These are phyloP conservation scores for Cherax quadricarinatus DNA, from an alignment of 1,140 invertebrate species.

Conservation along the genomic window DNA sequence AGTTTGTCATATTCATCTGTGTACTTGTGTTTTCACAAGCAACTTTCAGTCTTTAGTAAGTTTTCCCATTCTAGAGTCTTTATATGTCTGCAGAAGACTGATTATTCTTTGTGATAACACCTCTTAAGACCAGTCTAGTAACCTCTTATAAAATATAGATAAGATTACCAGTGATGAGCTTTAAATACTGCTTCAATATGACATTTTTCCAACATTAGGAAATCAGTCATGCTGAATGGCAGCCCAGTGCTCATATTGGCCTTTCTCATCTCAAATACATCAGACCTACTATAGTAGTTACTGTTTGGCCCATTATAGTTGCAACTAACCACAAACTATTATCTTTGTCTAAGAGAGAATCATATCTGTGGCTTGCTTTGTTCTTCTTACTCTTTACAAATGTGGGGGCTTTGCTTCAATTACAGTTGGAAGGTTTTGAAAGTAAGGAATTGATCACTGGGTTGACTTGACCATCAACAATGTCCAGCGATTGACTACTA, in stretches of 20 bases:
- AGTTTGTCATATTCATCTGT: constrained; percentile 48
- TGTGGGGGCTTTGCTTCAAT: neutral
- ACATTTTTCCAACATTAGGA: neutral
- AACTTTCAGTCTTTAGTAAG: constrained; percentile 15
- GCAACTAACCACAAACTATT: constrained; percentile 6
- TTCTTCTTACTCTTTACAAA: constrained; percentile 1
- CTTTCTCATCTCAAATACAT: constrained; percentile 10
- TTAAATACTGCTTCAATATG: neutral
- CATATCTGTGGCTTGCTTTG: constrained; percentile 17
- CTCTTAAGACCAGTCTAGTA: constrained; percentile 20
- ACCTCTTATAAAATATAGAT: constrained; percentile 23
- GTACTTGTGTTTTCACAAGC: constrained; percentile 37
- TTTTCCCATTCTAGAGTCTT: neutral
- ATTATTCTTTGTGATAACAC: constrained; percentile 26
- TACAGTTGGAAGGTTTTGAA: neutral
- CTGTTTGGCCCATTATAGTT: constrained; percentile 1
- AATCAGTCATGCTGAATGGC: neutral
- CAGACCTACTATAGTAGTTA: neutral
- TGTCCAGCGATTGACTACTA: neutral
- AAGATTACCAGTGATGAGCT: neutral
- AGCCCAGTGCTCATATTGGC: neutral
- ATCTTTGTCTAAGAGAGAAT: neutral
- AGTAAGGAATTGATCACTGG: neutral
- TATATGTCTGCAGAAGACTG: neutral
- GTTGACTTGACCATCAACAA: neutral